Evolutionary conservation across 1,140 invertebrate genomes (phyloP).

Genomic region (Gerris buenoi): DNA sequence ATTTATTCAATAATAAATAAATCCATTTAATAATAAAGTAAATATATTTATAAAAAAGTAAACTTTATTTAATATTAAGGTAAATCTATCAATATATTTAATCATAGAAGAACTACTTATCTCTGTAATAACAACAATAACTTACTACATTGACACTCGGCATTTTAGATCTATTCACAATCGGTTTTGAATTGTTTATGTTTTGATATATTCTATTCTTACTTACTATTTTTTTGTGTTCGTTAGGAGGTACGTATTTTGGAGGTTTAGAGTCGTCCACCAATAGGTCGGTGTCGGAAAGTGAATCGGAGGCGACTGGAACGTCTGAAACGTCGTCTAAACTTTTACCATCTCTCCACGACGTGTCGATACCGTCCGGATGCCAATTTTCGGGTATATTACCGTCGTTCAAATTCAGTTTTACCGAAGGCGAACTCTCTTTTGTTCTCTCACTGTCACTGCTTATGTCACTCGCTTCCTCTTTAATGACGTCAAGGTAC

Average conservation of each 20-base stretch:
- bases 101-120: too few relatives aligned
- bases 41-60: too few relatives aligned
- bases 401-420: slow-evolving; percentile 7
- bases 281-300: slow-evolving; percentile 12
- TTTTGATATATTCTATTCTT: background rate
- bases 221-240: too few relatives aligned
- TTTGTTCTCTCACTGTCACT: slow-evolving; percentile 14
- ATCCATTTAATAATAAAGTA: too few relatives aligned
- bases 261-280: slow-evolving; percentile 2
- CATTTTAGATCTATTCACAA: background rate
- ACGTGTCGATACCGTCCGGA: slow-evolving; percentile 17
- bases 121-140: too few relatives aligned
- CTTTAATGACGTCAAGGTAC: slow-evolving; percentile 24
- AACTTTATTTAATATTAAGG: too few relatives aligned
- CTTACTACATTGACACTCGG: background rate
- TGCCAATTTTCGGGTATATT: slow-evolving; percentile 11
- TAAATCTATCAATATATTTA: too few relatives aligned
- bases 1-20: too few relatives aligned
- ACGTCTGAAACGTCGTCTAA: slow-evolving; percentile 18
- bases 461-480: slow-evolving; percentile 23
- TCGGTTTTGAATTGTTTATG: background rate
- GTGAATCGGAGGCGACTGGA: slow-evolving; percentile 13
- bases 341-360: slow-evolving; percentile 16
- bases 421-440: background rate
- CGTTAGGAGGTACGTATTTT: too few relatives aligned